A percentile compares a stretch with the other conserved stretches of the same genome.
phyloP scores from a whole-genome alignment of 1,140 invertebrate genomes.

The Vanessa tameamea region DNA sequence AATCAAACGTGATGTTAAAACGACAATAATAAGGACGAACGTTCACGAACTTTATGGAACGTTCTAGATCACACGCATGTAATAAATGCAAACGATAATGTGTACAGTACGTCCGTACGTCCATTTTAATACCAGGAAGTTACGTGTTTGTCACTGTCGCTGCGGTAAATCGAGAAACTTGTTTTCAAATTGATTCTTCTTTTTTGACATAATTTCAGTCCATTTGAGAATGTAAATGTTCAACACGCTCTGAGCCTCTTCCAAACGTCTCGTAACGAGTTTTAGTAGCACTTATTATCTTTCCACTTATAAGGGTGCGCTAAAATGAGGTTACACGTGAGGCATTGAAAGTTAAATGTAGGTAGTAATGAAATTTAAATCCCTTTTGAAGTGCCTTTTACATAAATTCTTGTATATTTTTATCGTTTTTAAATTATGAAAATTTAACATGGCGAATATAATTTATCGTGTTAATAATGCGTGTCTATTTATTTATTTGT shows the following conservation, averaged over 20 bases:
- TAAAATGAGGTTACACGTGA: conserved; percentile 7
- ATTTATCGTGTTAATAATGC: too few species aligned
- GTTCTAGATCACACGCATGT: conserved; percentile 34
- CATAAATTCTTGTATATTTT: not conserved
- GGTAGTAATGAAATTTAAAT: conserved; percentile 9
- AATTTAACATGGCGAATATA: too few species aligned
- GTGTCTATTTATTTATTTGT: too few species aligned
- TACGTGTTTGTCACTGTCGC: conserved; percentile 46
- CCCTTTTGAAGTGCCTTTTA: not conserved
- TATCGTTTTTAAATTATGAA: too few species aligned
- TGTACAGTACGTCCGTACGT: conserved; percentile 22
- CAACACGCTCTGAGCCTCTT: conserved; percentile 22
- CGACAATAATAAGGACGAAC: conserved; percentile 63
- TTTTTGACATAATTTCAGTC: conserved; percentile 28
- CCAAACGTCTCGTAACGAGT: conserved; percentile 25
- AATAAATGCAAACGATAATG: conserved; percentile 41
- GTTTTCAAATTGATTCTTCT: conserved; percentile 22
- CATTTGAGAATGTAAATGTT: conserved; percentile 31
- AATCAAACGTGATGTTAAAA: conserved; percentile 61
- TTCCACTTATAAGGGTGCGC: conserved; percentile 11
- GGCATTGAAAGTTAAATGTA: not conserved
- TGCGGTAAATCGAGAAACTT: conserved; percentile 20
- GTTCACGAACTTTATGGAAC: conserved; percentile 34
- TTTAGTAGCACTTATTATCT: conserved; percentile 21
- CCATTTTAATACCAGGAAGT: conserved; percentile 38